Evolutionary conservation across 2,888 invertebrate genomes (phyloP), one percentile per base, ranked within the genome.

Genomic region (Oscheius sp.): DNA sequence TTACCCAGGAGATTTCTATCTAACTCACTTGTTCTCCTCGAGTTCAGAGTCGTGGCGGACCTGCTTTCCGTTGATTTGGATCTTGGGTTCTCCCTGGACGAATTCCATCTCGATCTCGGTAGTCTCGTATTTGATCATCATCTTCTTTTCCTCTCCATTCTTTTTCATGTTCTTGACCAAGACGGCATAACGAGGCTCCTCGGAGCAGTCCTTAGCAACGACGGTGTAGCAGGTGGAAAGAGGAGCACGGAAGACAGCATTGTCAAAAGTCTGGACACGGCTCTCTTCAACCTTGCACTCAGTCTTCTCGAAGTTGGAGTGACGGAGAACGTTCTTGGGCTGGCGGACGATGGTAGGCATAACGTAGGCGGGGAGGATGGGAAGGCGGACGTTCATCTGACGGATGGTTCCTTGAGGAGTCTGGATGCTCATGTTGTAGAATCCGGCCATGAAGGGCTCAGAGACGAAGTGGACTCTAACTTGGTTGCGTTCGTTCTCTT

Each of bases 181-280:
- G 41, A 87, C 86, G 70, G 86, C 87, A 75, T 87, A 84, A 59
- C 81, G 79, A 68, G 83, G 80, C 63, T 75, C 49, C 30, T 82
- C 75, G 22, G 86, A 84, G 77, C 87, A 87, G 76, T 88, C 87
- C 80, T 87, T 87, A 74, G 86, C 85, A 69, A 88, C 69, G 32
- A 88, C 81, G 57, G 86, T 83, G 77, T 84, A 86, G 80, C 87
- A 88, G 49, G 69, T 78, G 63, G 80, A 76, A 57, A 84, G 62
- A 36, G 83, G 80, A 44, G 78, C 80, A 26, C 77, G 70, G 77
- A 76, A 83, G 65, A 62, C 54, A 38, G 81, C 75, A 24, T 77
- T 73, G 69, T 86, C 87, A 76, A 86, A 86, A 51, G 85, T 85
- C 65, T 67, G 61, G 66, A 86, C 68, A 47, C 71, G 66, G 49